Percentiles rank a stretch among this genome's conserved stretches.
These are phyloP conservation scores for Tortrix viridana DNA, from an alignment of 2,888 invertebrate species.

Conservation along the genomic window DNA sequence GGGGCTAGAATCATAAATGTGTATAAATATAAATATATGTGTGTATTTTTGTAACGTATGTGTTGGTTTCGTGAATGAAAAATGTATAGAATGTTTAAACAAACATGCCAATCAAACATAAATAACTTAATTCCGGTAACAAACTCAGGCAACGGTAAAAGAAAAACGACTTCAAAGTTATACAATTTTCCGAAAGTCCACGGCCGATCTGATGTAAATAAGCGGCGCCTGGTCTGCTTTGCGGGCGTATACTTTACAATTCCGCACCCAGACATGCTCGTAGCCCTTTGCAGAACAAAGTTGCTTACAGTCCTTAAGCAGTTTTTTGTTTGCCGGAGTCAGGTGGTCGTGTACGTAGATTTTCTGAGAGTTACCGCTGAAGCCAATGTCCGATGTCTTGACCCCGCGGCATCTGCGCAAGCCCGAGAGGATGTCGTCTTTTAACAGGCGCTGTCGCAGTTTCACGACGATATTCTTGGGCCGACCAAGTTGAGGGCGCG, in stretches of 20 bases:
- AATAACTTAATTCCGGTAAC: too few species aligned
- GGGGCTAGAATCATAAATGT: too few species aligned
- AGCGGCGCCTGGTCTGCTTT: background rate
- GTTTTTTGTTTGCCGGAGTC: constrained; percentile 11
- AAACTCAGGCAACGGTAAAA: too few species aligned
- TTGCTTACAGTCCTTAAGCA: background rate
- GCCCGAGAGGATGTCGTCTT: constrained; percentile 2
- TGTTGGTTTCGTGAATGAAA: too few species aligned
- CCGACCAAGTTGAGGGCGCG: background rate
- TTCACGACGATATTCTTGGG: constrained; percentile 7
- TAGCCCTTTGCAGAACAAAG: background rate
- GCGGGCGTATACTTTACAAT: constrained; percentile 10
- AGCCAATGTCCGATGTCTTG: background rate
- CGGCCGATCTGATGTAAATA: background rate
- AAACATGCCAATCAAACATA: too few species aligned
- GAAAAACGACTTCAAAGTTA: too few species aligned
- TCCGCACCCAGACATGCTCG: constrained; percentile 12
- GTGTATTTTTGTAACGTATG: too few species aligned
- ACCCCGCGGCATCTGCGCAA: background rate
- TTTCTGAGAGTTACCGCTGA: background rate
- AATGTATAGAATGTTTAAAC: too few species aligned
- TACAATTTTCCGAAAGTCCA: too few species aligned
- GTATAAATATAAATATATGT: too few species aligned
- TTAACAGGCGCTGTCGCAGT: background rate
- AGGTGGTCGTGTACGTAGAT: constrained; percentile 13